Conservation (phyloP, 2,113 vertebrate genomes). For the Phaethornis superciliosus region DNA sequence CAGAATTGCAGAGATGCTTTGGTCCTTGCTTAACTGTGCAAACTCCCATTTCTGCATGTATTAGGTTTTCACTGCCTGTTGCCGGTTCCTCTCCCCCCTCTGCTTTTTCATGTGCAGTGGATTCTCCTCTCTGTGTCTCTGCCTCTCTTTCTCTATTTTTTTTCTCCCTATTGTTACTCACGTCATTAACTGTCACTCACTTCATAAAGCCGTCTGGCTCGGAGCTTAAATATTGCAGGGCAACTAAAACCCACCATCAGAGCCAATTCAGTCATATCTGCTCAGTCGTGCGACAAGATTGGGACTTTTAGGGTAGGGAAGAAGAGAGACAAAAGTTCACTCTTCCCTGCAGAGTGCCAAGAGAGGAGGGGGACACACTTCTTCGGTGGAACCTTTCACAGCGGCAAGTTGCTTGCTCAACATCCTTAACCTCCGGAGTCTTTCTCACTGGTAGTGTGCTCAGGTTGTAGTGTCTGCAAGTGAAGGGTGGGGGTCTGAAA, state of each 20-base stretch:
- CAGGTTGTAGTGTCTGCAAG: not conserved
- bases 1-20: conserved; percentile 25
- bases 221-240: conserved; percentile 96
- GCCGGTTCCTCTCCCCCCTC: conserved; percentile 56
- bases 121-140: conserved; percentile 67
- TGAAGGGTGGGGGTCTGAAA: not conserved
- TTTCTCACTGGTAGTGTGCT: conserved; percentile 18
- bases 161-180: conserved; percentile 89
- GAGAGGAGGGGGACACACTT: conserved; percentile 80
- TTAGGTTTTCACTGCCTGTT: conserved; percentile 35
- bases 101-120: conserved; percentile 56
- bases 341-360: conserved; percentile 84
- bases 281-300: conserved; percentile 94
- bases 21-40: conserved; percentile 29
- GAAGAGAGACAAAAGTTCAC: conserved; percentile 87
- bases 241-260: conserved; percentile 97
- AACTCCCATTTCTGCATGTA: conserved; percentile 36
- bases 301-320: conserved; percentile 90
- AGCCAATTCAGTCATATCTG: conserved; percentile 95
- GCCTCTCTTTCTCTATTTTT: conserved; percentile 68
- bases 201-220: conserved; percentile 97
- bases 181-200: conserved; percentile 86
- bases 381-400: conserved; percentile 82
- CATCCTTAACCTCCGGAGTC: conserved; percentile 42
- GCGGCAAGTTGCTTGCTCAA: conserved; percentile 90